Evolutionary conservation across 2,113 vertebrate species (phyloP).

Genomic region (Leucoraja erinaceus): DNA sequence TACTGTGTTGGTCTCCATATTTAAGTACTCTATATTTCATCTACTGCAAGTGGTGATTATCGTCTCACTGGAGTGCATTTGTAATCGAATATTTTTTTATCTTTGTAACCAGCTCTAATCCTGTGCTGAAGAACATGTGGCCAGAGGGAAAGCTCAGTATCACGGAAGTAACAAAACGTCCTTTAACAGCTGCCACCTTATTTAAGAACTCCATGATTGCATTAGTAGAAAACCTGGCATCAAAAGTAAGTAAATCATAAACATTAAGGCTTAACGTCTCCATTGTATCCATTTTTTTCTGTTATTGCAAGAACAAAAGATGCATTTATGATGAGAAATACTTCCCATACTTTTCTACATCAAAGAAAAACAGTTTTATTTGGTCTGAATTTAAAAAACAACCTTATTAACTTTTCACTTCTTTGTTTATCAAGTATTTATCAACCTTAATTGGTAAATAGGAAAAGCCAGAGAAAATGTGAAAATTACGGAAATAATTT

Average conservation of each 20-base stretch:
- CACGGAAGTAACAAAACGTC: slow-evolving; percentile 92
- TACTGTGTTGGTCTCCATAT: too few relatives aligned
- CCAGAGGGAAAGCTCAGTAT: slow-evolving; percentile 95
- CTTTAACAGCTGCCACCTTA: slow-evolving; percentile 82
- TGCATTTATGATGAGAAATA: too few relatives aligned
- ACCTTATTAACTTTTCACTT: too few relatives aligned
- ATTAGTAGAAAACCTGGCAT: slow-evolving; percentile 86
- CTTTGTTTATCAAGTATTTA: too few relatives aligned
- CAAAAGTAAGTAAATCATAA: slow-evolving; percentile 67
- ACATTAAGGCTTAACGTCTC: not conserved
- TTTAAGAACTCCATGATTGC: slow-evolving; percentile 98
- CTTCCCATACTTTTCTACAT: not conserved
- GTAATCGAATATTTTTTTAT: not conserved
- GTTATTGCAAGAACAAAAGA: not conserved
- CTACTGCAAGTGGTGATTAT: not conserved
- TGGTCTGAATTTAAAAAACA: not conserved
- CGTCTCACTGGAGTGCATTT: not conserved
- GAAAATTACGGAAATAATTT: not conserved
- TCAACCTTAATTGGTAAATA: not conserved
- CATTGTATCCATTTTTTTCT: not conserved
- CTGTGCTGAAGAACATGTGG: slow-evolving; percentile 92
- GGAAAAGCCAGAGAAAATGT: not conserved
- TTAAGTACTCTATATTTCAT: too few relatives aligned
- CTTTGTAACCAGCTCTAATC: slow-evolving; percentile 66
- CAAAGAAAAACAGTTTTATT: not conserved